These are phyloP conservation scores for Hirtodrosophila trivittata DNA, from an alignment of 2,888 invertebrate genomes.

Conservation along the genomic window DNA sequence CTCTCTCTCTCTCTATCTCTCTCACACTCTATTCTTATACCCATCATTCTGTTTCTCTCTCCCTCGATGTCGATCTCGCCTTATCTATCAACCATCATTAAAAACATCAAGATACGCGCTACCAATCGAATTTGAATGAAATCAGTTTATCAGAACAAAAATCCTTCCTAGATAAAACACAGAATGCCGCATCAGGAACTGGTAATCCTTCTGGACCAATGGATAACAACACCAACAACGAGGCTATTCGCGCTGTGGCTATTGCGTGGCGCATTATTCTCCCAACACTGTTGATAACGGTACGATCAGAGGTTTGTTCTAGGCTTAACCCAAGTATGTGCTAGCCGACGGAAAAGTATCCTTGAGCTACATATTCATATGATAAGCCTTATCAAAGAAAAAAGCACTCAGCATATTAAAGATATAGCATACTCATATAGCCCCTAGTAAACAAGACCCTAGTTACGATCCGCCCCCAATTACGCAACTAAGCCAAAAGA, in stretches of 20 bases:
- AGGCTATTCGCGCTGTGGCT: slow-evolving; percentile 40
- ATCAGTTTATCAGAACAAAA: slow-evolving; percentile 92
- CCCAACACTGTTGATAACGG: slow-evolving; percentile 34
- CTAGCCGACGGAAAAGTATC: slow-evolving; percentile 38
- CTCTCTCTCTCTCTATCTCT: slow-evolving; percentile 7
- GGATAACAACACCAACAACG: slow-evolving; percentile 45
- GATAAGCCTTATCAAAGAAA: slow-evolving; percentile 18
- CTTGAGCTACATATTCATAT: slow-evolving; percentile 28
- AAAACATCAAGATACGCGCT: slow-evolving; percentile 86
- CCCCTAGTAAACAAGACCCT: slow-evolving; percentile 52
- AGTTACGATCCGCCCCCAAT: slow-evolving; percentile 68
- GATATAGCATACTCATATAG: slow-evolving; percentile 37
- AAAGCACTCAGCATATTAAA: slow-evolving; percentile 20
- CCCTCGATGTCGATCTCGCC: slow-evolving; percentile 30
- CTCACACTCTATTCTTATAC: slow-evolving; percentile 8
- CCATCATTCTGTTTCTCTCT: slow-evolving; percentile 7
- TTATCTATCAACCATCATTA: slow-evolving; percentile 13
- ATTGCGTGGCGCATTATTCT: slow-evolving; percentile 59
- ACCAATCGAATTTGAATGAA: slow-evolving; percentile 90
- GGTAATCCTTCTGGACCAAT: slow-evolving; percentile 53
- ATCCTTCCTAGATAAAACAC: slow-evolving; percentile 83
- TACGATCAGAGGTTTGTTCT: slow-evolving; percentile 15
- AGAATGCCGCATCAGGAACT: slow-evolving; percentile 61
- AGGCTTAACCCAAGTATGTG: slow-evolving; percentile 40
- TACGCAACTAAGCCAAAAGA: slow-evolving; percentile 29